phyloP scores from a whole-genome alignment of 2,113 vertebrate species.

The Symphodus melops region DNA sequence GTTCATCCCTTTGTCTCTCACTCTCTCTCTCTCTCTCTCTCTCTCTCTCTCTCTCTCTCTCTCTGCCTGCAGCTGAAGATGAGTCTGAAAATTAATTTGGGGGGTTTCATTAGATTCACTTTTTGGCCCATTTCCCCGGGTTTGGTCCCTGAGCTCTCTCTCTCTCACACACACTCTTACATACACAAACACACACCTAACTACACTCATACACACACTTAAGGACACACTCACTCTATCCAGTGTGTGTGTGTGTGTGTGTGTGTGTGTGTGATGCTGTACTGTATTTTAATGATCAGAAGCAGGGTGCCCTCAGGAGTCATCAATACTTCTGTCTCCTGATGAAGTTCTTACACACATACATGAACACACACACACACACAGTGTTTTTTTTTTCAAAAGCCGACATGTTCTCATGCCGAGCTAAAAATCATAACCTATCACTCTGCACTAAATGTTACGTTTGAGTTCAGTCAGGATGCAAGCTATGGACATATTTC shows the following conservation, averaged over 20 bases:
- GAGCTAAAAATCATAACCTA: too few relatives aligned
- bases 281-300: constrained; percentile 27
- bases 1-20: constrained; percentile 16
- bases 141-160: constrained; percentile 69
- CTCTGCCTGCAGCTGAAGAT: constrained; percentile 76
- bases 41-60: constrained; percentile 1
- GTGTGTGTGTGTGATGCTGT: background rate
- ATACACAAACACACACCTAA: constrained; percentile 16
- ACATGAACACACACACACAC: background rate
- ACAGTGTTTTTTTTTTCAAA: too few relatives aligned
- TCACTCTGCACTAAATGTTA: too few relatives aligned
- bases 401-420: too few relatives aligned
- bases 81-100: constrained; percentile 83
- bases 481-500: too few relatives aligned
- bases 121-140: constrained; percentile 81
- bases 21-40: constrained; percentile 6
- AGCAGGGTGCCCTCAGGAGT: constrained; percentile 21
- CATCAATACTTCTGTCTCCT: constrained; percentile 36
- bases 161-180: constrained; percentile 25
- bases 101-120: constrained; percentile 81
- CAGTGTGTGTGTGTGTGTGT: constrained; percentile 11
- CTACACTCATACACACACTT: constrained; percentile 19
- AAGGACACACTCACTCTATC: constrained; percentile 22
- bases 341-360: constrained; percentile 16
- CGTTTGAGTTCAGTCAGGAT: too few relatives aligned